These are phyloP conservation scores for Epistrophe grossulariae DNA, from an alignment of 2,888 invertebrate genomes.

Conservation along the genomic window DNA sequence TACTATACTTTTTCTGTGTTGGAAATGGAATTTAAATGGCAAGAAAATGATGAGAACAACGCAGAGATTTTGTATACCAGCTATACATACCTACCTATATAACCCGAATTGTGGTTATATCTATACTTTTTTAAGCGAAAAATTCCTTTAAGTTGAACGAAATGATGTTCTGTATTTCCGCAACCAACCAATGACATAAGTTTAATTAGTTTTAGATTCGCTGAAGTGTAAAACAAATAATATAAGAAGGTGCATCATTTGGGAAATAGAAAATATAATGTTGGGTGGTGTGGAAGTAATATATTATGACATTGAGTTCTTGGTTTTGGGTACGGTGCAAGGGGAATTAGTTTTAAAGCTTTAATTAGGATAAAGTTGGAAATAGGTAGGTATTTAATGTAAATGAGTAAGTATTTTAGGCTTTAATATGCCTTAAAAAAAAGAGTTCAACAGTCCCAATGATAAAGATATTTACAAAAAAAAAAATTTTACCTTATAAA, in stretches of 20 bases:
- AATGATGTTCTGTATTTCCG: neutral
- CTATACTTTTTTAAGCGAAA: conserved; percentile 6
- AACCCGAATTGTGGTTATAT: conserved; percentile 34
- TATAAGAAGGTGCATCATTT: neutral
- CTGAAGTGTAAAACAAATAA: conserved; percentile 42
- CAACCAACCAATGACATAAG: conserved; percentile 43
- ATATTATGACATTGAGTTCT: conserved; percentile 11
- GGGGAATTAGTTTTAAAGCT: neutral
- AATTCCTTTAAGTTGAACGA: conserved; percentile 30
- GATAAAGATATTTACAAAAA: too few species aligned
- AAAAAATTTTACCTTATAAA: too few species aligned
- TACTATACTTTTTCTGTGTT: neutral
- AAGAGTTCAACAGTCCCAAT: too few species aligned
- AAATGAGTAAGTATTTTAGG: too few species aligned
- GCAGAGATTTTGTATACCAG: conserved; percentile 19
- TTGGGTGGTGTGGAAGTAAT: conserved; percentile 24
- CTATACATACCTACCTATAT: neutral
- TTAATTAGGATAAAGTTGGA: neutral
- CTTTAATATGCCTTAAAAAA: too few species aligned
- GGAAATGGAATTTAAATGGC: conserved; percentile 2
- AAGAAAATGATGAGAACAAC: conserved; percentile 1
- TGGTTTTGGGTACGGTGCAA: neutral
- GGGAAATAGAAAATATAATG: conserved; percentile 8
- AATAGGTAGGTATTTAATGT: too few species aligned
- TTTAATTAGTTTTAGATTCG: conserved; percentile 69